phyloP scores from a whole-genome alignment of 2,113 vertebrate species.

The Merops nubicus region DNA sequence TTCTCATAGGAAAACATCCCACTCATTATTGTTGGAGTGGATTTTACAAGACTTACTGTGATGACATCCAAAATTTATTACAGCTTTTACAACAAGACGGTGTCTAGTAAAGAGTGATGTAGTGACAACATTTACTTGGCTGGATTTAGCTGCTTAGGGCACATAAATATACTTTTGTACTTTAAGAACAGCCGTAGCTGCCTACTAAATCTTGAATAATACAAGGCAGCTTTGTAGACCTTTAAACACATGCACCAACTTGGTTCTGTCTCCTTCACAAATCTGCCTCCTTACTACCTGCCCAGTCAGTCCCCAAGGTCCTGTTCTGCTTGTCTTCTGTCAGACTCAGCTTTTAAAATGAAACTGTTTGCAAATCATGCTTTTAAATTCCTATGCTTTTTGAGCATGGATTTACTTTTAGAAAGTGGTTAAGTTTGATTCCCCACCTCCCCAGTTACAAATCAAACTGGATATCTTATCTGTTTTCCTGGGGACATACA shows the following conservation, averaged over 20 bases:
- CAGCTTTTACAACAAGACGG: conserved; percentile 32
- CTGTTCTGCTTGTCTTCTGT: not conserved
- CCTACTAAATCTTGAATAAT: conserved; percentile 48
- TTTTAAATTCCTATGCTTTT: not conserved
- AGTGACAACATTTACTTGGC: conserved; percentile 48
- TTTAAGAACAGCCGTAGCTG: not conserved
- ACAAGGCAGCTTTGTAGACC: conserved; percentile 49
- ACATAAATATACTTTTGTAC: conserved; percentile 48
- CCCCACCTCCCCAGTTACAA: not conserved
- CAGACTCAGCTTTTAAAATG: not conserved
- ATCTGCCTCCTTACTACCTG: not conserved
- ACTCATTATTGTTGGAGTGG: conserved; percentile 15
- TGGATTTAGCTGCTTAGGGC: conserved; percentile 37
- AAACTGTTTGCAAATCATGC: not conserved
- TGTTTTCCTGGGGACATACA: not conserved
- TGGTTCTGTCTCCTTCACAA: not conserved
- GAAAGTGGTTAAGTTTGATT: not conserved
- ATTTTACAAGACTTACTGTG: conserved; percentile 39
- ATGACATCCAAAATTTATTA: conserved; percentile 61
- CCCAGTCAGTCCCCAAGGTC: not conserved
- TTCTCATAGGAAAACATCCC: not conserved
- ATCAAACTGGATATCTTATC: not conserved
- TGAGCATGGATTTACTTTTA: not conserved
- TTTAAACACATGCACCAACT: conserved; percentile 32
- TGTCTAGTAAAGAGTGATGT: conserved; percentile 52